Evolutionary conservation across 1,140 invertebrate genomes (phyloP), one percentile per base, ranked within the genome.

Genomic region (Zaprionus davidi): DNA sequence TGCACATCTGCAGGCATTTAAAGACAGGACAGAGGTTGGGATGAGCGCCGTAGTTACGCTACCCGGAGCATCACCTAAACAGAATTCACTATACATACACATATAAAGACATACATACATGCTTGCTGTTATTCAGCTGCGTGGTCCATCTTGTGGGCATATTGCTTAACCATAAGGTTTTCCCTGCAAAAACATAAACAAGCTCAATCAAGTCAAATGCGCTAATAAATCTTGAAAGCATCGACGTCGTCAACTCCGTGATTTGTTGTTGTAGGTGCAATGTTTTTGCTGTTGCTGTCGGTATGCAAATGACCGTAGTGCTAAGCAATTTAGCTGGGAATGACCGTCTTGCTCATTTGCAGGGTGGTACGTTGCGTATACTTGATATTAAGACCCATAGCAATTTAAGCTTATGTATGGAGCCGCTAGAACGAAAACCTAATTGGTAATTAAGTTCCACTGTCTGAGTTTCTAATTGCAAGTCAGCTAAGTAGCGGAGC

Each of bases 171-270:
- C 85, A 88, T 88, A 88, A 90, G 85, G 90, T 90, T 76, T 77
- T 76, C 85, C 57, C 72, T 22, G 78, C 86, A 90, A 90, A 86
- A 85, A 85, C 85, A 88, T 90, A 90, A 90, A 90, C 85, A 90
- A 90, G 85, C 85, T 90, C 84, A 90, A 90, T 90, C 85, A 90
- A 90, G 85, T 90, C 85, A 90, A 90, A 90, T 82, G 85, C 85
- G 73, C 73, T 72, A 90, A 90, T 90, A 90, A 90, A 90, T 90
- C 86, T 82, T 82, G 34, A 62, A 79, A 75, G 73, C 74, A 66
- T 81, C 68, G 58, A 67, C 68, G 73, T 71, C 74, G 72, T 86
- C 67, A 59, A 62, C 62, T 72, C 66, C 15, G 49, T 55, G 41
- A 34, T 51, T 20, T 20, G 17, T 51, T 66, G 38, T 69, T 62